These are phyloP conservation scores for Coptodon rendalli DNA, from an alignment of 2,113 vertebrate species.

Conservation along the genomic window DNA sequence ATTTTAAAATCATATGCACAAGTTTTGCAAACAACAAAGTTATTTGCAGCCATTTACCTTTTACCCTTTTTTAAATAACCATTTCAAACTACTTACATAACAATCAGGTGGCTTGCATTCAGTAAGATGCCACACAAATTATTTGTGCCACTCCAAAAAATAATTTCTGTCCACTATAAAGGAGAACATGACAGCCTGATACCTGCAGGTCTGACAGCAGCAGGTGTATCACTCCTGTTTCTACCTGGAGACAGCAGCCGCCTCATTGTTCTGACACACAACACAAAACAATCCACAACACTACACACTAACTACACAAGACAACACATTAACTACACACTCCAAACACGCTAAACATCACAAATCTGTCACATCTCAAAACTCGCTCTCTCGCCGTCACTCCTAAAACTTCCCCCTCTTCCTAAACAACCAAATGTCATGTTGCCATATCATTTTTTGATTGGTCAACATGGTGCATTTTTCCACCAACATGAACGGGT, in stretches of 20 bases:
- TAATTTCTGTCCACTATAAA: too few species aligned
- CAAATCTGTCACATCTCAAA: neutral
- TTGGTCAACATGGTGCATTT: neutral
- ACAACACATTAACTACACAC: fast-evolving
- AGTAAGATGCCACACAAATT: too few species aligned
- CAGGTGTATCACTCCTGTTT: too few species aligned
- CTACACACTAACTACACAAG: fast-evolving
- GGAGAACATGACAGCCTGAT: too few species aligned
- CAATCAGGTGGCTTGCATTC: fast-evolving
- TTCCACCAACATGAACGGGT: fast-evolving
- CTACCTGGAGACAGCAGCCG: too few species aligned
- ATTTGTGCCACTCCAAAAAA: too few species aligned
- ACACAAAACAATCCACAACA: neutral
- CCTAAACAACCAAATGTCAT: neutral
- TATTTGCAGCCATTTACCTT: fast-evolving
- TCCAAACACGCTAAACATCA: fast-evolving
- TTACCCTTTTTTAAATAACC: fast-evolving
- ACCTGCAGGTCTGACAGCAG: too few species aligned
- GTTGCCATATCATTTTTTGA: neutral
- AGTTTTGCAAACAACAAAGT: neutral
- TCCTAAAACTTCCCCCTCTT: neutral
- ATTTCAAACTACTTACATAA: neutral
- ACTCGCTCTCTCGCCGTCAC: neutral
- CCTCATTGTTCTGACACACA: neutral
- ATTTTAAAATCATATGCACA: fast-evolving